phyloP scores from a whole-genome alignment of 2,113 vertebrate genomes.

The Campylorhamphus procurvoides region DNA sequence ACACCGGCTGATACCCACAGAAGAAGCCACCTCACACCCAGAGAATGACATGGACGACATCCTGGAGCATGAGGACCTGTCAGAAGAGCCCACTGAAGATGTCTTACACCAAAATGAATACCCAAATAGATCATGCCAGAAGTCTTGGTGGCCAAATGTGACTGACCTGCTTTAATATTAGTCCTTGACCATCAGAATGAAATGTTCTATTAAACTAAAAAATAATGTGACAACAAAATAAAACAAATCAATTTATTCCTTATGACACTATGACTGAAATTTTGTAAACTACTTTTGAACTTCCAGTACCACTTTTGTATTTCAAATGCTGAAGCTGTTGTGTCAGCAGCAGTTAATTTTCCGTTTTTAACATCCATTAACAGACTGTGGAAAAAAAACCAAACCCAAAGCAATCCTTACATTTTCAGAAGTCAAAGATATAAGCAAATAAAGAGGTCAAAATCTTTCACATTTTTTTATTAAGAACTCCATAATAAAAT shows the following conservation, averaged over 20 bases:
- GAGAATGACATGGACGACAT: background rate
- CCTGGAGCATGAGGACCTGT: background rate
- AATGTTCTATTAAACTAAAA: background rate
- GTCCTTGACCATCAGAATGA: background rate
- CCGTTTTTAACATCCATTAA: background rate
- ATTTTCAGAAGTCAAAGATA: background rate
- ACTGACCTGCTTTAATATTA: background rate
- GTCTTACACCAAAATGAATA: background rate
- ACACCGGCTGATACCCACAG: background rate
- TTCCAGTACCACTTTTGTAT: background rate
- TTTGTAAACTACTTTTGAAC: background rate
- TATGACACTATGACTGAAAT: background rate
- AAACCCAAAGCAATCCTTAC: fast-evolving
- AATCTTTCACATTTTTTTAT: background rate
- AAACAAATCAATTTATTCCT: background rate
- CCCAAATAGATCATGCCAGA: background rate
- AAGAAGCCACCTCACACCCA: fast-evolving
- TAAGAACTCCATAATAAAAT: background rate
- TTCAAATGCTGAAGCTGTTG: background rate
- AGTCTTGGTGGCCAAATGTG: background rate
- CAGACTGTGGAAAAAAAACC: background rate
- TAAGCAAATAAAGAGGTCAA: background rate
- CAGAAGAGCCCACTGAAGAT: background rate
- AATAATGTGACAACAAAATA: background rate
- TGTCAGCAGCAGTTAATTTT: background rate